Evolutionary conservation across 2,113 vertebrate species (phyloP).

Genomic region (Cyanistes caeruleus): DNA sequence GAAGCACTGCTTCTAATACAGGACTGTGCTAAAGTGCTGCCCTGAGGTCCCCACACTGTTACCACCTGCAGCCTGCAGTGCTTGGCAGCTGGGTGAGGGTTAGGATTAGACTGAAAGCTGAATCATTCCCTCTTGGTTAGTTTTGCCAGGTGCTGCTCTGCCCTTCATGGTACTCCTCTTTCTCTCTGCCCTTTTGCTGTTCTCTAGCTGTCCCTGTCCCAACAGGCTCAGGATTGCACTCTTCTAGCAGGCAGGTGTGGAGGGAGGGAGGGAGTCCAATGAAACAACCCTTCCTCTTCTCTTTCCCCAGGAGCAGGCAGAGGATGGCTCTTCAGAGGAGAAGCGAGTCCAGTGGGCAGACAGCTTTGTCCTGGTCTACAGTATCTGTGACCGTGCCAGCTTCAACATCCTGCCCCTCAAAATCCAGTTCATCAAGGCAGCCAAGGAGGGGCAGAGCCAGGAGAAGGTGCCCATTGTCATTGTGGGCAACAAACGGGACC

Average conservation of each 20-base stretch:
- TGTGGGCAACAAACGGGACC: conserved; percentile 86
- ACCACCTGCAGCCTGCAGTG: background rate
- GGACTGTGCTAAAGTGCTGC: background rate
- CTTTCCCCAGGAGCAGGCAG: conserved; percentile 68
- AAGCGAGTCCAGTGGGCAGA: conserved; percentile 88
- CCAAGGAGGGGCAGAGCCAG: conserved; percentile 74
- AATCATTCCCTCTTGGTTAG: background rate
- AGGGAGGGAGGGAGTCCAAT: rapidly evolving
- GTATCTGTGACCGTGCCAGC: conserved; percentile 87
- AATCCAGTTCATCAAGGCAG: conserved; percentile 80
- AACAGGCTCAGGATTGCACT: background rate
- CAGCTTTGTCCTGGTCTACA: conserved; percentile 85
- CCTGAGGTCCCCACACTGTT: background rate
- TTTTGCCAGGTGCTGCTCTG: background rate
- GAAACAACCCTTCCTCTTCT: background rate
- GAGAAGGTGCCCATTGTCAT: conserved; percentile 83
- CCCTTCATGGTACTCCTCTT: background rate
- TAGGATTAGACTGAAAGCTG: background rate
- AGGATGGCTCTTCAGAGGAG: conserved; percentile 70
- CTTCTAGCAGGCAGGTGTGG: background rate
- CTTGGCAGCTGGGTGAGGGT: background rate
- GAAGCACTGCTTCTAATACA: background rate
- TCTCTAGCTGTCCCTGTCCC: rapidly evolving
- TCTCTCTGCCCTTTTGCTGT: background rate
- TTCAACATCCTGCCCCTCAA: conserved; percentile 80